Percentiles rank a stretch among this genome's conserved stretches.
phyloP scores from a whole-genome alignment of 2,113 vertebrate species.

The Lepisosteus oculatus region DNA sequence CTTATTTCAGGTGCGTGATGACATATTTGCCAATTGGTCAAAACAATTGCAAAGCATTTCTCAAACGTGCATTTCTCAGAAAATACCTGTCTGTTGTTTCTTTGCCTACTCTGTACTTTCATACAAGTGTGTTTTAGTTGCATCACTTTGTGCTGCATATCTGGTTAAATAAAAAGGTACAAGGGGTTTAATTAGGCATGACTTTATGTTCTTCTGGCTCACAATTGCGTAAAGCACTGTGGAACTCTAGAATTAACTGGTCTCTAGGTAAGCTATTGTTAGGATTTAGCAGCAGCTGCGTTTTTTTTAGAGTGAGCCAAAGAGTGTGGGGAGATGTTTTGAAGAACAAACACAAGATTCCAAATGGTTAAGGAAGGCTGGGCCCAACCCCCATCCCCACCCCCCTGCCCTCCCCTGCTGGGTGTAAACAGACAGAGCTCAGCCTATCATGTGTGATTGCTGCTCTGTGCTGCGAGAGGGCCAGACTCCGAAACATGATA shows the following conservation, averaged over 20 bases:
- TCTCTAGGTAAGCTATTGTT: constrained; percentile 41
- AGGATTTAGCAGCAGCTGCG: constrained; percentile 28
- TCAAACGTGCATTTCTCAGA: too few species aligned
- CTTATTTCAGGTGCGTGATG: too few species aligned
- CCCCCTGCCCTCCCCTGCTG: constrained; percentile 42
- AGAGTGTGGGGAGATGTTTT: constrained; percentile 31
- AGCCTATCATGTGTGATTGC: constrained; percentile 82
- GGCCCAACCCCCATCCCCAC: constrained; percentile 55
- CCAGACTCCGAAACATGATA: constrained; percentile 80
- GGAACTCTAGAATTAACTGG: constrained; percentile 20
- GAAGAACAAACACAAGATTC: constrained; percentile 25
- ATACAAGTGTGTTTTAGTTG: too few species aligned
- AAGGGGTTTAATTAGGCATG: not conserved
- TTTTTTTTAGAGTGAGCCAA: constrained; percentile 17
- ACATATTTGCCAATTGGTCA: too few species aligned
- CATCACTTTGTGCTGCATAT: too few species aligned
- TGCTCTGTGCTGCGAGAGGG: constrained; percentile 59
- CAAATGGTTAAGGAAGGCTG: constrained; percentile 57
- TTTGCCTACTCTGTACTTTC: too few species aligned
- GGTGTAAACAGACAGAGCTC: constrained; percentile 70
- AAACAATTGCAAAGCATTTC: too few species aligned
- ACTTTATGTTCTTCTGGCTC: not conserved
- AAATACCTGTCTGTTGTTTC: too few species aligned
- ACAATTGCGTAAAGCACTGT: not conserved
- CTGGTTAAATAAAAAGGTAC: not conserved